Percentiles rank a stretch among this genome's conserved stretches.
phyloP scores from a whole-genome alignment of 2,888 invertebrate genomes.

The Ditula angustiorana region DNA sequence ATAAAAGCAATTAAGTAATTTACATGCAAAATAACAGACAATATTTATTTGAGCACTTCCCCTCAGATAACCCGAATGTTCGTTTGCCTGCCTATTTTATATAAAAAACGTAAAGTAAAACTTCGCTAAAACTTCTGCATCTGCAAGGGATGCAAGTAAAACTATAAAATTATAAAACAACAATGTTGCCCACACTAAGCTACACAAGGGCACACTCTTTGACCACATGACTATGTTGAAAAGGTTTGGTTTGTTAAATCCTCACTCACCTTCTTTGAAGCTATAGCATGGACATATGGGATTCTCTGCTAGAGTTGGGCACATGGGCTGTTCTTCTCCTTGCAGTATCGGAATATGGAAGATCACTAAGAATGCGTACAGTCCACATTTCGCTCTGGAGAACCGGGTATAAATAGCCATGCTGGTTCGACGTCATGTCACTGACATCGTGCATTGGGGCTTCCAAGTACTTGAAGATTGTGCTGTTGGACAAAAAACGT shows the following conservation, averaged over 20 bases:
- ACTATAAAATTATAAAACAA: too few species aligned
- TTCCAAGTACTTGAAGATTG: constrained; percentile 41
- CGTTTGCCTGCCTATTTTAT: too few species aligned
- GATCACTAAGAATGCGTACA: constrained; percentile 84
- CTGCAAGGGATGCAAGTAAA: too few species aligned
- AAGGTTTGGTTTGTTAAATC: background rate
- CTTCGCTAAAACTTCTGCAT: too few species aligned
- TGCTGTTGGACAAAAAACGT: constrained; percentile 23
- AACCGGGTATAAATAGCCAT: constrained; percentile 75
- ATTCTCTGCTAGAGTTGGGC: constrained; percentile 91
- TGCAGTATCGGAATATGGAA: constrained; percentile 81
- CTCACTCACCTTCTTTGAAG: constrained; percentile 91
- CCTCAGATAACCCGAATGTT: too few species aligned
- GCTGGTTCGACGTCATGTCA: constrained; percentile 79
- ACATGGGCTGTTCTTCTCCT: constrained; percentile 85
- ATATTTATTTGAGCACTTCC: too few species aligned
- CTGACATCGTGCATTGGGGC: constrained; percentile 75
- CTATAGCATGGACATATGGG: constrained; percentile 96
- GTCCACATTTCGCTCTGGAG: constrained; percentile 74
- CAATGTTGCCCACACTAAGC: too few species aligned
- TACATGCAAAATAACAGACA: too few species aligned
- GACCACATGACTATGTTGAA: too few species aligned
- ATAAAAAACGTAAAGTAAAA: too few species aligned
- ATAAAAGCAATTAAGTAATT: too few species aligned
- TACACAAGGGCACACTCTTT: too few species aligned